Conservation (phyloP, 2,888 invertebrate genomes). For the Campaea margaritaria region DNA sequence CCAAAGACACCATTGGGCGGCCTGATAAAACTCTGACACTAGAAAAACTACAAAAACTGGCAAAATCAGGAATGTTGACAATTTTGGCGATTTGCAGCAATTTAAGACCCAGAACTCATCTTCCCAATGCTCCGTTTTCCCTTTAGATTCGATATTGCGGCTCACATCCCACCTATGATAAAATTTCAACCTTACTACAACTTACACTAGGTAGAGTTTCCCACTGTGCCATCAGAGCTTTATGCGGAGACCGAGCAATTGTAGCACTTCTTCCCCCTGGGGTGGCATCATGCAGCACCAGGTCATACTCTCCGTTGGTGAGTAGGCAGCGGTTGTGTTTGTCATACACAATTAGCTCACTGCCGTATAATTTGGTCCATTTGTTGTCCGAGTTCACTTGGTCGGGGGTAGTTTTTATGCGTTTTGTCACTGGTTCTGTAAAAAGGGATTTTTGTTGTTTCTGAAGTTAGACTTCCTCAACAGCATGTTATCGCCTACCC, state of each 20-base stretch:
- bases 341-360: constrained; percentile 95
- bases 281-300: constrained; percentile 92
- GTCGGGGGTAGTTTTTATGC: constrained; percentile 86
- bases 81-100: too few relatives aligned
- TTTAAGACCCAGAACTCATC: too few relatives aligned
- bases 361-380: constrained; percentile 87
- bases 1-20: too few relatives aligned
- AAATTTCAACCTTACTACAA: constrained; percentile 19
- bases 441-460: neutral
- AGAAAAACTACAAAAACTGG: too few relatives aligned
- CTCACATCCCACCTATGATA: too few relatives aligned
- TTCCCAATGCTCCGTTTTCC: too few relatives aligned
- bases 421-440: constrained; percentile 88
- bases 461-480: too few relatives aligned
- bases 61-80: too few relatives aligned
- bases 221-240: constrained; percentile 84
- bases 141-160: too few relatives aligned
- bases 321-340: constrained; percentile 94
- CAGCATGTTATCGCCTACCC: too few relatives aligned
- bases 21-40: too few relatives aligned
- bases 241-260: constrained; percentile 78
- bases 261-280: constrained; percentile 86
- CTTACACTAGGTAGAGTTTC: constrained; percentile 86
- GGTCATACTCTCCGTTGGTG: constrained; percentile 95
- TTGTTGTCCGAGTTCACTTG: constrained; percentile 68